A percentile compares a stretch with the other conserved stretches of the same genome.
Conservation (phyloP, 1,140 invertebrate species). For the Euura lappo region DNA sequence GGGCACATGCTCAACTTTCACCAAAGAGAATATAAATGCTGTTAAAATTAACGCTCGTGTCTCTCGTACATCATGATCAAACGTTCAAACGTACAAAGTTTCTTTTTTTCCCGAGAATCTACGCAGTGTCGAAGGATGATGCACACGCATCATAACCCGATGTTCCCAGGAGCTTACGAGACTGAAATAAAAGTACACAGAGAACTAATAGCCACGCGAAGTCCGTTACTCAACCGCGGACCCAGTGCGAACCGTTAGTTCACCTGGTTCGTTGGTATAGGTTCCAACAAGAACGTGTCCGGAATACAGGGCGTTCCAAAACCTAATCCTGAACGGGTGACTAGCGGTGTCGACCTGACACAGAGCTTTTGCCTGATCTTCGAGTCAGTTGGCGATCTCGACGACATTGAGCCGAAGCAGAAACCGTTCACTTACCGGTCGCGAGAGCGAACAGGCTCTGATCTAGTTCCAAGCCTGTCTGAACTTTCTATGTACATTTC, state of each 20-base stretch:
- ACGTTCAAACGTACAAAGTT: too few relatives aligned
- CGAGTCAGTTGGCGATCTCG: too few relatives aligned
- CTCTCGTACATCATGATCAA: background rate
- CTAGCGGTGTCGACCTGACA: too few relatives aligned
- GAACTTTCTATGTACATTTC: background rate
- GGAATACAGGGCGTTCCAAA: slow-evolving; percentile 46
- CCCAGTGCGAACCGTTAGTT: slow-evolving; percentile 54
- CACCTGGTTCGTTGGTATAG: slow-evolving; percentile 43
- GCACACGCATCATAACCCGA: background rate
- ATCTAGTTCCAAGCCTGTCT: background rate
- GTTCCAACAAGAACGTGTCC: slow-evolving; percentile 19
- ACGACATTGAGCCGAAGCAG: background rate
- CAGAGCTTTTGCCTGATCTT: too few relatives aligned
- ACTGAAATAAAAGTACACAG: background rate
- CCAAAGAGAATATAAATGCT: too few relatives aligned
- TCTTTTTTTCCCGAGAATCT: background rate
- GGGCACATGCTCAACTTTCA: too few relatives aligned
- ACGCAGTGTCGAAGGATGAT: background rate
- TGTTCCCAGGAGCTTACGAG: background rate
- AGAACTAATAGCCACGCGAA: slow-evolving; percentile 22
- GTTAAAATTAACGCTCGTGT: too few relatives aligned
- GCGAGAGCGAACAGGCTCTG: background rate
- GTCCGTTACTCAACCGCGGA: slow-evolving; percentile 60
- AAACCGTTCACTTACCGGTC: slow-evolving; percentile 4
- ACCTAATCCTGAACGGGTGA: background rate